Base-by-base conservation (phyloP, 2,797 vertebrate species). In the Molossus molossus region DNA sequence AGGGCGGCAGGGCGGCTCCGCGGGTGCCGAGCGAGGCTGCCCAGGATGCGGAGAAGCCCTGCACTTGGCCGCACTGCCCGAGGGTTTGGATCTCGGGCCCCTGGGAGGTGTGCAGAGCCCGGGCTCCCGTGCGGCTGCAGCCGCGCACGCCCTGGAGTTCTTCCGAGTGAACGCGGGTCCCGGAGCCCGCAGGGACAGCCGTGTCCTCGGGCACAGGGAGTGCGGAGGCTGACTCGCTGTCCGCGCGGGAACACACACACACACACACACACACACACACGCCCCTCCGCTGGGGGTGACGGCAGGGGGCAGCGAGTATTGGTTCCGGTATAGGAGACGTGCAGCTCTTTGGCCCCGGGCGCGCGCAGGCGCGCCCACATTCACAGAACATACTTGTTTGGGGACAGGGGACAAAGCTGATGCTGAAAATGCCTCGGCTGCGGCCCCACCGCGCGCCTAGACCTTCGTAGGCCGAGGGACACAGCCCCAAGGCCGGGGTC, bases 351-450 rank as follows among this genome's bases (percentile, higher is more conserved):
- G 33, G 72, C 9, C 27, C 64, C 58, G 48, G 88, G 90, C 75
- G 33, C 93, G 90, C 79, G 87, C 91, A 93, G 92, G 90, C 95
- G 89, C 90, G 77, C 93, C 86, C 86, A 79, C 93, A 64, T 86
- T 65, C 76, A 53, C 84, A 69, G 67, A 69, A 95, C 92, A 89
- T 89, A 75, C 87, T 95, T 89, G 91, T 93, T 84, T 69, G 57
- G 79, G 94, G 79, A n/a, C 76, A 14, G 45, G 67, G 86, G 72
- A 50, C 72, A 10, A 69, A 64, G 73, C 93, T 58, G 57, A 53
- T 2, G 67, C 84, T 55, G 67, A 33, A 29, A 90, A 58, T n/a
- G 69, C 65, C 72, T 69, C 5, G 33, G 40, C 90, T 29, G 81
- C 17, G 18, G 57, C 76, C 57, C 89, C 18, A 4, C 21, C 0